Percentiles rank a stretch among this genome's conserved stretches.
phyloP scores from a whole-genome alignment of 2,888 invertebrate genomes.

The Cheilosia pagana region DNA sequence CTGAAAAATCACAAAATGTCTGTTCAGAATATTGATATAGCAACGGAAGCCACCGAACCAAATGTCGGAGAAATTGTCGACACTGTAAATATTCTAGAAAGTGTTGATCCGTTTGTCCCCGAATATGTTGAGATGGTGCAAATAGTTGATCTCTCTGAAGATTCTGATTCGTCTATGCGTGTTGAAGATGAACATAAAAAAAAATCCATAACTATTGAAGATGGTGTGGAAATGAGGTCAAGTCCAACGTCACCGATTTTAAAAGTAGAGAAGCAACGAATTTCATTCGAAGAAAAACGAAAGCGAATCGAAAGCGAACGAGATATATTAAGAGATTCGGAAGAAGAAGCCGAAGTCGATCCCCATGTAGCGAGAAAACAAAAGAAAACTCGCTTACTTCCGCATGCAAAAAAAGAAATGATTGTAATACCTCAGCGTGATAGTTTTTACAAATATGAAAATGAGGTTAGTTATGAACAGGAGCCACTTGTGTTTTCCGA shows the following conservation, averaged over 20 bases:
- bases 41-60: conserved; percentile 71
- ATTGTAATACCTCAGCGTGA: conserved; percentile 82
- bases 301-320: conserved; percentile 82
- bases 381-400: conserved; percentile 30
- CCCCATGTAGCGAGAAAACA: conserved; percentile 21
- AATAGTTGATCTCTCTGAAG: conserved; percentile 85
- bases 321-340: conserved; percentile 82
- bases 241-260: conserved; percentile 79
- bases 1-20: conserved; percentile 87
- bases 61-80: conserved; percentile 83
- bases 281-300: conserved; percentile 83
- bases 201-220: conserved; percentile 47
- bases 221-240: conserved; percentile 77
- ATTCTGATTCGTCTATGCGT: conserved; percentile 83
- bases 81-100: conserved; percentile 85
- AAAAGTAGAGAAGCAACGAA: conserved; percentile 82
- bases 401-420: conserved; percentile 19
- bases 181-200: conserved; percentile 76
- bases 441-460: conserved; percentile 86
- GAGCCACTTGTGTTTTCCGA: conserved; percentile 86
- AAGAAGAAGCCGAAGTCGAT: conserved; percentile 78
- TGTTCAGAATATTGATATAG: conserved; percentile 80
- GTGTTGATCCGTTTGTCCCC: conserved; percentile 85
- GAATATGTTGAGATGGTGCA: conserved; percentile 85
- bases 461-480: conserved; percentile 84